These are phyloP conservation scores for Cataglyphis livida DNA, from an alignment of 2,888 invertebrate species.

Conservation along the genomic window DNA sequence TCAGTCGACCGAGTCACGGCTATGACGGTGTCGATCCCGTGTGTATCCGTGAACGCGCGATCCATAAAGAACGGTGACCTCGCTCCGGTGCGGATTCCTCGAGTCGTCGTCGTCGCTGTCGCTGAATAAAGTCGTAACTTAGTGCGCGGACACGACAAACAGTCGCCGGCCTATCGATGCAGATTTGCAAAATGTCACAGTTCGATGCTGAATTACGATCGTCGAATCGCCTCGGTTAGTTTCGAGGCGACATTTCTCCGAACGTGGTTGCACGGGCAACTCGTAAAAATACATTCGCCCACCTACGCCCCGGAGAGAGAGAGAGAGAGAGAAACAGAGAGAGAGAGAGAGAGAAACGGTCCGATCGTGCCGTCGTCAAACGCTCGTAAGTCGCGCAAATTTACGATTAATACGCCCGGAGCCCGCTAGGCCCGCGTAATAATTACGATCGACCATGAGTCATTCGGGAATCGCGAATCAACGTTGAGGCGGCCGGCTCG, in stretches of 20 bases:
- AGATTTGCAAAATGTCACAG: conserved; percentile 60
- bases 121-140: conserved; percentile 62
- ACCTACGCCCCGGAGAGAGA: conserved; percentile 57
- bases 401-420: conserved; percentile 61
- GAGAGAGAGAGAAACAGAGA: conserved; percentile 47
- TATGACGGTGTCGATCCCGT: conserved; percentile 31
- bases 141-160: conserved; percentile 58
- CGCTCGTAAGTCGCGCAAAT: conserved; percentile 61
- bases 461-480: conserved; percentile 50
- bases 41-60: conserved; percentile 66
- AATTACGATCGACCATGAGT: conserved; percentile 52
- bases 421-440: conserved; percentile 48
- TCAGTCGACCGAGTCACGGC: conserved; percentile 72
- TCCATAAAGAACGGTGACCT: conserved; percentile 63
- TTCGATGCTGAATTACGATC: conserved; percentile 59
- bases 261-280: conserved; percentile 47
- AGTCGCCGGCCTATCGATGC: conserved; percentile 59
- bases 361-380: conserved; percentile 54
- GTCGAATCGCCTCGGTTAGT: conserved; percentile 58
- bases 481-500: conserved; percentile 30
- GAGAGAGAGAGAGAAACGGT: conserved; percentile 48
- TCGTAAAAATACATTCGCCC: conserved; percentile 63
- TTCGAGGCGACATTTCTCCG: conserved; percentile 42
- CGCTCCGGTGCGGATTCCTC: conserved; percentile 38
- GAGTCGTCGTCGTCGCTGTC: conserved; percentile 56